Percentiles rank a stretch among this genome's conserved stretches.
phyloP scores from a whole-genome alignment of 2,797 vertebrate species.

The Fistularia tabacaria region DNA sequence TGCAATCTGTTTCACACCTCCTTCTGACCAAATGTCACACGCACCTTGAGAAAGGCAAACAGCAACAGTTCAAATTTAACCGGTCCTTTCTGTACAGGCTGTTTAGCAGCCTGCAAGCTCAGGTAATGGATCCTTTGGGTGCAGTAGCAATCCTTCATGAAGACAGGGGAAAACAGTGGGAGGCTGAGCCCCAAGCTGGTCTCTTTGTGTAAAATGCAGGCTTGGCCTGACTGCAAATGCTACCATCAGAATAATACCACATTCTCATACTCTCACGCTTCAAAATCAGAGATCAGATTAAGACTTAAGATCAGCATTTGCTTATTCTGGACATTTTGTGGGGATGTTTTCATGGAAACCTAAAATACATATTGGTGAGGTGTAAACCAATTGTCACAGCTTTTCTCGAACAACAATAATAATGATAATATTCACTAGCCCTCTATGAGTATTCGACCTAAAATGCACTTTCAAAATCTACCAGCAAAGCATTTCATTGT shows the following conservation, averaged over 20 bases:
- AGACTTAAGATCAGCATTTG: too few species aligned
- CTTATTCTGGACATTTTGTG: too few species aligned
- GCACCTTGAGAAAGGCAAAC: constrained; percentile 17
- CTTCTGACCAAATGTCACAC: constrained; percentile 27
- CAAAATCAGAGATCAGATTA: constrained; percentile 17
- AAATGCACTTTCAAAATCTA: constrained; percentile 31
- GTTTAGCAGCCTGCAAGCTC: constrained; percentile 19
- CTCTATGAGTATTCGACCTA: constrained; percentile 22
- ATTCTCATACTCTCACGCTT: background rate
- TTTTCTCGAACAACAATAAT: constrained; percentile 39
- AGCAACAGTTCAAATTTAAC: constrained; percentile 23
- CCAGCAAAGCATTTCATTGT: constrained; percentile 13
- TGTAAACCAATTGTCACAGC: constrained; percentile 41
- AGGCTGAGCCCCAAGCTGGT: background rate
- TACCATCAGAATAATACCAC: constrained; percentile 11
- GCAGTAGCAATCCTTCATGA: constrained; percentile 24
- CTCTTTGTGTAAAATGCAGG: constrained; percentile 22
- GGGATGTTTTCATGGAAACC: too few species aligned
- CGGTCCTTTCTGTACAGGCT: constrained; percentile 14
- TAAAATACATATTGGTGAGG: constrained; percentile 7
- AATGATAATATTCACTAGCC: constrained; percentile 47
- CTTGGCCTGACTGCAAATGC: constrained; percentile 23
- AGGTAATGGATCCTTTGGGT: constrained; percentile 34
- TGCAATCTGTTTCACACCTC: constrained; percentile 25
- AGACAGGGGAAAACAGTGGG: constrained; percentile 2